Conservation (phyloP, 2,888 invertebrate genomes). For the Cetonia aurata region DNA sequence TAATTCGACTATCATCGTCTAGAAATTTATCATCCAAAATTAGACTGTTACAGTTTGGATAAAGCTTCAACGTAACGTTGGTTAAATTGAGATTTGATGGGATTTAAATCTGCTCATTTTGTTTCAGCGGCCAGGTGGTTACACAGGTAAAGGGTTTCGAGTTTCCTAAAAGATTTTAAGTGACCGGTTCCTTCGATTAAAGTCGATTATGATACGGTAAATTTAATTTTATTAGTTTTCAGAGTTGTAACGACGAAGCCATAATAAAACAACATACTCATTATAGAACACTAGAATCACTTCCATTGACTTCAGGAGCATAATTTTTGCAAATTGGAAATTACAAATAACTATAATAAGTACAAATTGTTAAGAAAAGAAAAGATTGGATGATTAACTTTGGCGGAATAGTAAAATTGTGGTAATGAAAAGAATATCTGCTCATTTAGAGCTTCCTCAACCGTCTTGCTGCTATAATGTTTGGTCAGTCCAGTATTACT, state of each 20-base stretch:
- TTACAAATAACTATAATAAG: too few species aligned
- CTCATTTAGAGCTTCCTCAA: too few species aligned
- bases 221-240: constrained; percentile 4
- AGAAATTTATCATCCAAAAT: constrained; percentile 42
- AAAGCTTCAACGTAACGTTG: not conserved
- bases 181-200: constrained; percentile 16
- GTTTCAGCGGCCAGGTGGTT: not conserved
- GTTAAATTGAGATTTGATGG: constrained; percentile 48
- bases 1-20: constrained; percentile 35
- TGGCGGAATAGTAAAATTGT: too few species aligned
- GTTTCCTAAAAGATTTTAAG: constrained; percentile 10
- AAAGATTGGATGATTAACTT: too few species aligned
- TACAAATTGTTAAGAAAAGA: too few species aligned
- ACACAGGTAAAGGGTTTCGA: constrained; percentile 22
- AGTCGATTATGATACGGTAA: not conserved
- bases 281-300: too few species aligned
- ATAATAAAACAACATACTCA: constrained; percentile 17
- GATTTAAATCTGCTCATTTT: constrained; percentile 46
- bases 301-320: too few species aligned
- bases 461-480: too few species aligned
- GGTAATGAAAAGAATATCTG: too few species aligned
- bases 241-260: constrained; percentile 48
- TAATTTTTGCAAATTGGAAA: too few species aligned
- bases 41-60: constrained; percentile 24
- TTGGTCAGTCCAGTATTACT: too few species aligned